Percentiles rank a stretch among this genome's conserved stretches.
Conservation (phyloP, 2,113 vertebrate genomes). For the Nibea albiflora region DNA sequence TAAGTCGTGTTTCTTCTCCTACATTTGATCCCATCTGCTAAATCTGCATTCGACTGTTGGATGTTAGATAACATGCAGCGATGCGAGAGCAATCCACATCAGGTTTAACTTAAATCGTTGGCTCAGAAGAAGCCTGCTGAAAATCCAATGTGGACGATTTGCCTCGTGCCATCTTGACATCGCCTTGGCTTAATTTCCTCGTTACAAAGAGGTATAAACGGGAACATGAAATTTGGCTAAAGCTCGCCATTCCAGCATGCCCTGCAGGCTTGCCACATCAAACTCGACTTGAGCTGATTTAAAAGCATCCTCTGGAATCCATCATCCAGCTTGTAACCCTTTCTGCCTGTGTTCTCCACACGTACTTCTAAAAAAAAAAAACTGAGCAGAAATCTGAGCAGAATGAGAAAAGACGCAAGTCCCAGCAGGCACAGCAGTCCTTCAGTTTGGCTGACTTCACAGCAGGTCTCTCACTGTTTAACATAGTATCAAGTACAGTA, state of each 20-base stretch:
- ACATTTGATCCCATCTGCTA: slow-evolving; percentile 14
- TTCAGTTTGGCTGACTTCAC: neutral
- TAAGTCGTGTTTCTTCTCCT: neutral
- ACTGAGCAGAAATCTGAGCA: neutral
- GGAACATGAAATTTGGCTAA: slow-evolving; percentile 41
- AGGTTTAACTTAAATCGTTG: slow-evolving; percentile 64
- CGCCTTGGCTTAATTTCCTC: slow-evolving; percentile 47
- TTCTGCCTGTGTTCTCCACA: neutral
- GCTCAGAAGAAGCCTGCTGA: slow-evolving; percentile 34
- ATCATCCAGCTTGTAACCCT: neutral
- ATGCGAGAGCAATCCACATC: slow-evolving; percentile 51
- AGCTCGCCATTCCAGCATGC: slow-evolving; percentile 20
- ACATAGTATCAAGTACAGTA: neutral
- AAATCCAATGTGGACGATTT: slow-evolving; percentile 32
- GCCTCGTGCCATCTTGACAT: slow-evolving; percentile 51
- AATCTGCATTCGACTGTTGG: slow-evolving; percentile 14
- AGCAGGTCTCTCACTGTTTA: neutral
- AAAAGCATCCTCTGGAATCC: slow-evolving; percentile 46
- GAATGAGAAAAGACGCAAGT: neutral
- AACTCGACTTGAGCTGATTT: slow-evolving; percentile 46
- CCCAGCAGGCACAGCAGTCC: neutral
- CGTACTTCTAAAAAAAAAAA: slow-evolving; percentile 19
- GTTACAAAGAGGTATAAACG: slow-evolving; percentile 46
- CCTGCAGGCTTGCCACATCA: slow-evolving; percentile 60
- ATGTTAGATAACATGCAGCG: slow-evolving; percentile 31